phyloP scores from a whole-genome alignment of 1,140 invertebrate genomes.

The Cheumatopsyche charites region DNA sequence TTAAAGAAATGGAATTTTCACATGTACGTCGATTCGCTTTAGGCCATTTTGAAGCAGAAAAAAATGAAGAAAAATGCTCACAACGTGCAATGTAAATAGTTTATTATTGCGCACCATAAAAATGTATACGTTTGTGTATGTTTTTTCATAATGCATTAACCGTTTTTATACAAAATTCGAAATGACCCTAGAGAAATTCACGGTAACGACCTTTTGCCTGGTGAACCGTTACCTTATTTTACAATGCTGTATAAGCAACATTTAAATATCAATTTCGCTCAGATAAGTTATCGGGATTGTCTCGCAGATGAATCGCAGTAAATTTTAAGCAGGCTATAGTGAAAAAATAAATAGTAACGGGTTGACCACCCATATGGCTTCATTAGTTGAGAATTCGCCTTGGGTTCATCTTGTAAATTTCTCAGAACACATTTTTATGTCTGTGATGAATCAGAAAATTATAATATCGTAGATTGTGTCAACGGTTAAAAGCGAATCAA shows the following conservation, averaged over 20 bases:
- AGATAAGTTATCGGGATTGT: no score
- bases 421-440: not conserved
- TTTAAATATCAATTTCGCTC: conserved; percentile 4
- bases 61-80: no score
- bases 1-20: not conserved
- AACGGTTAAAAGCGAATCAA: no score
- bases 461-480: no score
- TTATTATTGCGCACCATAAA: conserved; percentile 1
- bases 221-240: not conserved
- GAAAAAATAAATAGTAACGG: not conserved
- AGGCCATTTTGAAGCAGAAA: no score
- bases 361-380: conserved; percentile 23
- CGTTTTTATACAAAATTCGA: conserved; percentile 13
- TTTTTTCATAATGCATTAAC: no score
- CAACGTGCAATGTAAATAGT: conserved; percentile 8
- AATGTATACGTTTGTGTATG: no score
- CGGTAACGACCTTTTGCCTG: conserved; percentile 11
- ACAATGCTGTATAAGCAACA: not conserved
- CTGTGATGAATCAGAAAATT: no score
- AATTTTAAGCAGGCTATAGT: no score
- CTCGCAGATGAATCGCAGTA: no score
- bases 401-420: conserved; percentile 9
- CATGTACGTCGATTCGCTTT: no score
- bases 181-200: not conserved
- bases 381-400: conserved; percentile 19